Evolutionary conservation across 2,113 vertebrate species (phyloP), one percentile per base, ranked within the genome.

Genomic region (Romanogobio albipinnatus): DNA sequence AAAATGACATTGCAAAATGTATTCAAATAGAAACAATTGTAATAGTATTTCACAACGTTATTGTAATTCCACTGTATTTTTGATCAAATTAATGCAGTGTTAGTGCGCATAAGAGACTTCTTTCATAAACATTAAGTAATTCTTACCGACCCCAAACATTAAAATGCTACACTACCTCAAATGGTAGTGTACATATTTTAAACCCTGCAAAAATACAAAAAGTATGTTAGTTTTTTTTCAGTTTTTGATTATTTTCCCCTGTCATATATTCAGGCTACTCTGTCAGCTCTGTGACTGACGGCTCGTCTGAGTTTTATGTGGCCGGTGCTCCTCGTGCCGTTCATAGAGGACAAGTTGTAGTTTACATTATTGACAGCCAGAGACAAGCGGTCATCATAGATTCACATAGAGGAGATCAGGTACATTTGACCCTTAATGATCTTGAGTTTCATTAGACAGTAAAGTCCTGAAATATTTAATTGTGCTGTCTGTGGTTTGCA

Each of bases 281-380:
- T 36, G 93, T 97, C 80, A 95, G 95, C 75, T 90, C 94, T 9
- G 87, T 97, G 80, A 93, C 91, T 56, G 93, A 93, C 9, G 86
- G 74, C 71, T 92, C 80, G 9, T 86, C 89, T 0, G 17, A 93
- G 79, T 93, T 94, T 89, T 97, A 93, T 89, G 96, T 96, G 62
- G 94, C 95, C 64, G 96, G 96, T 5, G 96, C 96, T 33, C 96
- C 96, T 66, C 95, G 96, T 66, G 95, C 95, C 78, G 95, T 95
- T 89, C 96, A 97, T 49, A 96, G 95, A 1, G 96, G 96, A 75
- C 95, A 94, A 89, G 92, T 96, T n/a, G 89, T 96, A 15, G 89
- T 96, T 10, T 96, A 96, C 87, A 90, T 80, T 6, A 83, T 96
- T 11, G 86, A 91, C 53, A 81, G 53, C 39, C 17, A 90, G 11